These are phyloP conservation scores for Bungarus multicinctus DNA, from an alignment of 2,113 vertebrate genomes.

Conservation along the genomic window DNA sequence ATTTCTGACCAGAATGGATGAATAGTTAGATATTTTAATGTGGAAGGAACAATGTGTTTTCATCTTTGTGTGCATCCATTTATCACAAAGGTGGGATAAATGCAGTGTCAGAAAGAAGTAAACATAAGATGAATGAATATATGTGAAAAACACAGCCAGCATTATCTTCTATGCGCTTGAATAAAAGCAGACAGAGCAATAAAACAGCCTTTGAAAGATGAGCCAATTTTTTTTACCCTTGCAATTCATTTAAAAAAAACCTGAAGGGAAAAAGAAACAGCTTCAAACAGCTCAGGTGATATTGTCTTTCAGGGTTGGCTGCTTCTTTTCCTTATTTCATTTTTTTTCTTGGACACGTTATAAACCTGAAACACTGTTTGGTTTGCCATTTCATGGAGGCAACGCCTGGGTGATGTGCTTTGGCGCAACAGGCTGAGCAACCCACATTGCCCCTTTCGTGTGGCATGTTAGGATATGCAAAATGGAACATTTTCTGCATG, in stretches of 20 bases:
- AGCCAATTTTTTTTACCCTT: neutral
- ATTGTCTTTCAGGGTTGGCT: conserved; percentile 1
- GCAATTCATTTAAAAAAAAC: neutral
- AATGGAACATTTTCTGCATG: conserved; percentile 11
- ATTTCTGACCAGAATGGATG: neutral
- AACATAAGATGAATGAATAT: neutral
- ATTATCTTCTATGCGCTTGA: neutral
- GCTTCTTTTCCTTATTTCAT: neutral
- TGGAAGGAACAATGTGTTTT: neutral
- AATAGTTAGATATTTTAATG: neutral
- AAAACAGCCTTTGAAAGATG: conserved; percentile 19
- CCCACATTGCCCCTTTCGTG: neutral
- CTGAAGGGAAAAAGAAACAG: neutral
- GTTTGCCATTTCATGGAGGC: conserved; percentile 22
- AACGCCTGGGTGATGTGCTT: conserved; percentile 24
- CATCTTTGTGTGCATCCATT: neutral
- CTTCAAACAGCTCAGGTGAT: conserved; percentile 1
- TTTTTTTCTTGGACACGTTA: conserved; percentile 17
- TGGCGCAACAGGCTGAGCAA: neutral
- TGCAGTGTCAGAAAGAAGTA: neutral
- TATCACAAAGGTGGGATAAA: neutral
- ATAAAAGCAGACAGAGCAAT: conserved; percentile 9
- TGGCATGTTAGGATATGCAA: neutral
- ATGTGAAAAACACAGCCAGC: neutral
- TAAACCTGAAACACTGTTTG: conserved; percentile 35